Conservation (phyloP, 1,140 invertebrate genomes). For the Drosophila tsacasi region DNA sequence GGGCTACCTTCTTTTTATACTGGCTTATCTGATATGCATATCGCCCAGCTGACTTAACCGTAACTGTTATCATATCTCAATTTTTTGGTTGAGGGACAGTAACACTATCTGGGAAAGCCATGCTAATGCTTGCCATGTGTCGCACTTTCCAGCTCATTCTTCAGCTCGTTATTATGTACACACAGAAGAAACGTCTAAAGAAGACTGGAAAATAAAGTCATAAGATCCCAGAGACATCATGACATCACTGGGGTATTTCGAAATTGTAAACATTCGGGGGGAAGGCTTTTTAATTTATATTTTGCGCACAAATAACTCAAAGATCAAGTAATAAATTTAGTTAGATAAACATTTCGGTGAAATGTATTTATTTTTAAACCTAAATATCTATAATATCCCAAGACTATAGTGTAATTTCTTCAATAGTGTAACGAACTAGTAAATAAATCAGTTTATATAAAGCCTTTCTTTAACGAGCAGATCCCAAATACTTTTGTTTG, state of each 20-base stretch:
- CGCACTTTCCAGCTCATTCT: slow-evolving; percentile 22
- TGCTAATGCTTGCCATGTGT: slow-evolving; percentile 42
- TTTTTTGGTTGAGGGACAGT: background rate
- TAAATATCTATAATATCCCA: background rate
- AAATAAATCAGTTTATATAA: background rate
- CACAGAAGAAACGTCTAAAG: slow-evolving; percentile 27
- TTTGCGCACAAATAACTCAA: background rate
- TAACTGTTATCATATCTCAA: slow-evolving; percentile 64
- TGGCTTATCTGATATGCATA: slow-evolving; percentile 62
- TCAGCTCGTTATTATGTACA: slow-evolving; percentile 2
- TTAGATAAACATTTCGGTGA: background rate
- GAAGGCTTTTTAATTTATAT: background rate
- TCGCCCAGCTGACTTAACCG: slow-evolving; percentile 32
- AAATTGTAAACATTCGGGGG: background rate
- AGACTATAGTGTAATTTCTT: background rate
- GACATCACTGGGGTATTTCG: slow-evolving; percentile 28
- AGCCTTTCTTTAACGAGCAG: background rate
- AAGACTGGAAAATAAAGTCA: slow-evolving; percentile 41
- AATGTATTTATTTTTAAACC: background rate
- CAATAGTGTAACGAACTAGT: background rate
- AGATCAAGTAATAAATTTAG: background rate
- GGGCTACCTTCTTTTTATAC: slow-evolving; percentile 13
- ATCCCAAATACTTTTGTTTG: slow-evolving; percentile 10
- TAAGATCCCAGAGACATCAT: slow-evolving; percentile 34
- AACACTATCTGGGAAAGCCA: slow-evolving; percentile 50